Conservation (phyloP, 2,888 invertebrate species). For the Myopa tessellatipennis region DNA sequence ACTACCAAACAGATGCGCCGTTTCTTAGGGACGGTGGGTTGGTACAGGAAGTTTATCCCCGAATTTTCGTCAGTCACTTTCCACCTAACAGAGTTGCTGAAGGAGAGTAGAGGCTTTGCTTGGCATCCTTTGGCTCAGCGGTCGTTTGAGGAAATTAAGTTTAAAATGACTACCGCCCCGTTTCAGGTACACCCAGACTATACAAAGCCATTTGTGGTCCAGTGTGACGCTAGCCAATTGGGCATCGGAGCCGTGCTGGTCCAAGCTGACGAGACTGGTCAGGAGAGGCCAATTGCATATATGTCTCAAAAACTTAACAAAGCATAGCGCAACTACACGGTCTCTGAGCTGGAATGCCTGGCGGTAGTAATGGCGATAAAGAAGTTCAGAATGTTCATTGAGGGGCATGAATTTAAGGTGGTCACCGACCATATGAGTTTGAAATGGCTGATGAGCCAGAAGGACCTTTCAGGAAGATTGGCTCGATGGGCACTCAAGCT, state of each 20-base stretch:
- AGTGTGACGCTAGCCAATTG: no score
- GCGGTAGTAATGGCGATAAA: constrained; percentile 34
- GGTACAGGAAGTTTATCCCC: constrained; percentile 33
- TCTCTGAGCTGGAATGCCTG: constrained; percentile 31
- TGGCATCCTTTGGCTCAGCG: no score
- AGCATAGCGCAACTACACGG: constrained; percentile 32
- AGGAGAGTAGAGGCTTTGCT: background rate
- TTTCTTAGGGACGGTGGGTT: constrained; percentile 40
- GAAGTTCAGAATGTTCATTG: constrained; percentile 24
- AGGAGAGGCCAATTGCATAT: constrained; percentile 39
- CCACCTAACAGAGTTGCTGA: constrained; percentile 33
- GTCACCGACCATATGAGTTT: constrained; percentile 33
- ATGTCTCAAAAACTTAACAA: constrained; percentile 42
- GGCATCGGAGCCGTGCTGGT: no score
- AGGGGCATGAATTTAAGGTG: constrained; percentile 24
- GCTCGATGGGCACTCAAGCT: constrained; percentile 28
- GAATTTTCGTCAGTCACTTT: constrained; percentile 32
- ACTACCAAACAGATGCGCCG: constrained; percentile 31
- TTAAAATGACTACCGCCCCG: background rate
- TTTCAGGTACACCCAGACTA: background rate
- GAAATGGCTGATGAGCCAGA: constrained; percentile 27
- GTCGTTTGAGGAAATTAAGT: no score
- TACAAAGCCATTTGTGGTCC: no score
- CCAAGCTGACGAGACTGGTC: constrained; percentile 9
- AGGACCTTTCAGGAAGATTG: constrained; percentile 22